Evolutionary conservation across 2,113 vertebrate species (phyloP).

Genomic region (Physeter macrocephalus): DNA sequence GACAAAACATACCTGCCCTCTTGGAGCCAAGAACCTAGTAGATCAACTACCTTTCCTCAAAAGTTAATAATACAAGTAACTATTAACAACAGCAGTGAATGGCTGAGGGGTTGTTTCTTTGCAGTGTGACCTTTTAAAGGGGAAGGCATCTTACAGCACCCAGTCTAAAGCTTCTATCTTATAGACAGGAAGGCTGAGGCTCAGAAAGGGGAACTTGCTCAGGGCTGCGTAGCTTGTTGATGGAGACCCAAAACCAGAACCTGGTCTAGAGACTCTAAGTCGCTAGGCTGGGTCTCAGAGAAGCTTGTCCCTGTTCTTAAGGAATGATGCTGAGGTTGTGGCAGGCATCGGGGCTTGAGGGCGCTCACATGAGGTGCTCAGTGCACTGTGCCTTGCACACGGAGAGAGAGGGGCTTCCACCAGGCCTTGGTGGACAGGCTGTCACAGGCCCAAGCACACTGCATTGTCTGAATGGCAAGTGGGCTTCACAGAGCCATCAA

Average conservation of each 20-base stretch:
- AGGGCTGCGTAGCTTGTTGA: not conserved
- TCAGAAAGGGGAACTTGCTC: not conserved
- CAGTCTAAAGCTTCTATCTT: not conserved
- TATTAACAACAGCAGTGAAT: not conserved
- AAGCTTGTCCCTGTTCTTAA: not conserved
- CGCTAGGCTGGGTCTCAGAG: not conserved
- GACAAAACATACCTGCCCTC: not conserved
- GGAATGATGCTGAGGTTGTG: not conserved
- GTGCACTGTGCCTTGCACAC: not conserved
- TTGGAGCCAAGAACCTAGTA: not conserved
- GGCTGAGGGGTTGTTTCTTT: not conserved
- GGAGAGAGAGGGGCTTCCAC: not conserved
- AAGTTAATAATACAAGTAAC: not conserved
- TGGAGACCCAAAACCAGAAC: not conserved
- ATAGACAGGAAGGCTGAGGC: not conserved
- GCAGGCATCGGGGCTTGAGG: rapidly evolving
- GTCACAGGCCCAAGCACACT: not conserved
- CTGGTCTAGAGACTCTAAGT: not conserved
- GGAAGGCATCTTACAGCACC: not conserved
- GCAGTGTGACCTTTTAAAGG: not conserved
- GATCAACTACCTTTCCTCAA: not conserved
- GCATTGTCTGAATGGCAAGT: not conserved
- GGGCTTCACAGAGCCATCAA: not conserved
- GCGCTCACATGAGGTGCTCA: rapidly evolving
- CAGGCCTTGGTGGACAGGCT: not conserved